Evolutionary conservation across 1,140 invertebrate genomes (phyloP).

Genomic region (Apis dorsata): DNA sequence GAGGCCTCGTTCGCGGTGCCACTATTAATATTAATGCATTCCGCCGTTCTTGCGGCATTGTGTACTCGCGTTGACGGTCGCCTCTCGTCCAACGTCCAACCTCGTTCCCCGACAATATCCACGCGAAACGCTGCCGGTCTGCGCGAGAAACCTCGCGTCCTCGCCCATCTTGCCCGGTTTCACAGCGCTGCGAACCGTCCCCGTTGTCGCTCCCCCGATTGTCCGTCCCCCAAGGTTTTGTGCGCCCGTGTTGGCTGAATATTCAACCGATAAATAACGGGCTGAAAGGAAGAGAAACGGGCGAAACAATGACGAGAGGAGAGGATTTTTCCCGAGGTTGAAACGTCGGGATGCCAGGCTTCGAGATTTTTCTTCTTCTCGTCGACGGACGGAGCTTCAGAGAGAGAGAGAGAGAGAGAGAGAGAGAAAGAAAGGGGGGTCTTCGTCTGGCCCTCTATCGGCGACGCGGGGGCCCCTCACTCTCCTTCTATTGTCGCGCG

Average conservation of each 20-base stretch:
- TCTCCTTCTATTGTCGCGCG: slow-evolving; percentile 60
- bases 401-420: too few species aligned
- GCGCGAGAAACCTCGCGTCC: background rate
- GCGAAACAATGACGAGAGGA: slow-evolving; percentile 58
- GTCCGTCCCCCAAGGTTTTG: slow-evolving; percentile 54
- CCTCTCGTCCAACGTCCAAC: slow-evolving; percentile 49
- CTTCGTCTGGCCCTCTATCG: background rate
- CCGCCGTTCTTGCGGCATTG: slow-evolving; percentile 66
- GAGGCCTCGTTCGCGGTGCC: slow-evolving; percentile 46
- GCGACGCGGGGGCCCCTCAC: background rate
- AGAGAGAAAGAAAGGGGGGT: too few species aligned
- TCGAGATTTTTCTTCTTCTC: slow-evolving; percentile 46
- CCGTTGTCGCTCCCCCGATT: slow-evolving; percentile 31
- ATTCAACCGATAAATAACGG: slow-evolving; percentile 69
- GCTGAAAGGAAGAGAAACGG: slow-evolving; percentile 56
- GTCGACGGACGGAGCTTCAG: background rate
- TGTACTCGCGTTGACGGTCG: slow-evolving; percentile 61
- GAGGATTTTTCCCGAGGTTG: slow-evolving; percentile 45
- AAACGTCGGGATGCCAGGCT: background rate
- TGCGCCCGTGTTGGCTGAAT: slow-evolving; percentile 56
- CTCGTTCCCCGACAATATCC: slow-evolving; percentile 50
- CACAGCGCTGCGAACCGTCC: too few species aligned
- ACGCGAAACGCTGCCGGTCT: background rate
- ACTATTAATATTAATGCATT: slow-evolving; percentile 74
- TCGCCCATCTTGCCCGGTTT: too few species aligned